Evolutionary conservation across 2,113 vertebrate genomes (phyloP).

Genomic region (Psittacula cyanocephala): DNA sequence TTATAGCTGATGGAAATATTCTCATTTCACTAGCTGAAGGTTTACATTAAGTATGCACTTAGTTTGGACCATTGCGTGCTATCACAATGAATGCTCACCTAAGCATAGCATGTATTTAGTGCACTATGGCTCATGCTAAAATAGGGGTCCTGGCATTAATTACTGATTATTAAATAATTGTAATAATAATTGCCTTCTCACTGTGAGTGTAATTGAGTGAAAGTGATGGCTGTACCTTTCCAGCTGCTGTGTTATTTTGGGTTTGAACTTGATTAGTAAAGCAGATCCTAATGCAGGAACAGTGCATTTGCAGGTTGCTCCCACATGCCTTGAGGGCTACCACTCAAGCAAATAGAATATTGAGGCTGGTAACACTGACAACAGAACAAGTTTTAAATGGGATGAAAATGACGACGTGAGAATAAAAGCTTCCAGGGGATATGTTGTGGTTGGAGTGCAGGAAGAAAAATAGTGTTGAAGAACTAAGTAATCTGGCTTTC

Average conservation of each 20-base stretch:
- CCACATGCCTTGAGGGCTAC: slow-evolving; percentile 1
- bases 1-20: not conserved
- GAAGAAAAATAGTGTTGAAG: not conserved
- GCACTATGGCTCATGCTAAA: not conserved
- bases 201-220: not conserved
- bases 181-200: not conserved
- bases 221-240: not conserved
- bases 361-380: slow-evolving; percentile 3
- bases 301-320: not conserved
- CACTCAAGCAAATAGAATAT: slow-evolving; percentile 12
- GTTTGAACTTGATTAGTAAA: slow-evolving; percentile 19
- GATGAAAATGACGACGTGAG: not conserved
- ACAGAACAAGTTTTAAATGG: slow-evolving; percentile 17
- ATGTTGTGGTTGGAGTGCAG: not conserved
- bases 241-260: not conserved
- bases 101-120: not conserved
- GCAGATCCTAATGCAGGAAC: not conserved
- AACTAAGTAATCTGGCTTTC: not conserved
- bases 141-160: not conserved
- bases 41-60: not conserved
- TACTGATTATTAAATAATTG: not conserved
- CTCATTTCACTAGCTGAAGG: not conserved
- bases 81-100: not conserved
- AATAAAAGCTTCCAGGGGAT: not conserved
- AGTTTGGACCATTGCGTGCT: not conserved